phyloP scores from a whole-genome alignment of 2,797 vertebrate species.

The Darevskia nairensis region DNA sequence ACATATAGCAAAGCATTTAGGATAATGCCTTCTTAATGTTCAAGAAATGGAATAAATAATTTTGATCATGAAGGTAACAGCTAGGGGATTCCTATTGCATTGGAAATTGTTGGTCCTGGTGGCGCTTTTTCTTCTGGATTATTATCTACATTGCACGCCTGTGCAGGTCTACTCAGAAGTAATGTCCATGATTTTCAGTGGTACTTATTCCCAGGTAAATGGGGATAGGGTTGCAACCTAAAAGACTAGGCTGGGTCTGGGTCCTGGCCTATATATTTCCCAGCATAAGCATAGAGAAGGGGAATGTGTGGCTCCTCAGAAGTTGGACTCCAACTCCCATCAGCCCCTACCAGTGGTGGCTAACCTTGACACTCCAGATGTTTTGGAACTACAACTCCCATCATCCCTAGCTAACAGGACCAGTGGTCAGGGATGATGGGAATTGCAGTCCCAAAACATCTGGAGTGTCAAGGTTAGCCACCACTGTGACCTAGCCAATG shows the following conservation, averaged over 20 bases:
- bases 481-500: no score
- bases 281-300: not conserved
- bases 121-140: not conserved
- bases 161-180: not conserved
- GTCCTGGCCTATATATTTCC: not conserved
- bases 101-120: not conserved
- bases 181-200: not conserved
- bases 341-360: no score
- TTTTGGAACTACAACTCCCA: no score
- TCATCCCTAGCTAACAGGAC: no score
- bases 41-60: slow-evolving; percentile 6
- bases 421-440: no score
- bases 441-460: no score
- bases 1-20: not conserved
- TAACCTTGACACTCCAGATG: no score
- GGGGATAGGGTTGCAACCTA: not conserved
- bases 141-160: not conserved
- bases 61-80: not conserved
- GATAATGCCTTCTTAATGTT: not conserved
- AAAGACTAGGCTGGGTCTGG: not conserved
- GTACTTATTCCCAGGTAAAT: not conserved
- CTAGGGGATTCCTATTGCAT: not conserved
- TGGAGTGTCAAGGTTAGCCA: no score
- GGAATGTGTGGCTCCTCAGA: no score
- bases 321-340: not conserved